These are phyloP conservation scores for Aphyosemion australe DNA, from an alignment of 2,113 vertebrate genomes.

Conservation along the genomic window DNA sequence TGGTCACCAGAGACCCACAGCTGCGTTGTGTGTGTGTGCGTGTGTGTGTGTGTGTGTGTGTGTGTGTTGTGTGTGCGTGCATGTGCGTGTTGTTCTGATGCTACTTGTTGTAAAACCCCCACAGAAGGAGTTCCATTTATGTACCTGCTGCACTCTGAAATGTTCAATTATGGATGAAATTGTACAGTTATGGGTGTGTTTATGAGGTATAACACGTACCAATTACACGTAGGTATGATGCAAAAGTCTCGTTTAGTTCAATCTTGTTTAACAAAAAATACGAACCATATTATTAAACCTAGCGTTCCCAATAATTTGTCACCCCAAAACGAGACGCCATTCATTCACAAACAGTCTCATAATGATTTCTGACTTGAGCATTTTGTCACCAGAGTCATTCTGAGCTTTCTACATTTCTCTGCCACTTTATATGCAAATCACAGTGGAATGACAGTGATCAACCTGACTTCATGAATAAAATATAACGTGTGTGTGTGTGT, in stretches of 20 bases:
- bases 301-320: slow-evolving; percentile 14
- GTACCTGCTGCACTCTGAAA: slow-evolving; percentile 8
- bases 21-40: background rate
- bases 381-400: slow-evolving; percentile 63
- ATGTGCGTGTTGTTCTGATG: background rate
- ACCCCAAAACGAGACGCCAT: slow-evolving; percentile 13
- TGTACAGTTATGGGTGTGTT: slow-evolving; percentile 9
- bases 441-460: slow-evolving; percentile 59
- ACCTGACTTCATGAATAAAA: slow-evolving; percentile 69
- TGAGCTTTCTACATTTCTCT: slow-evolving; percentile 39
- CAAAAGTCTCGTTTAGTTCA: slow-evolving; percentile 18
- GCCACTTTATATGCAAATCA: slow-evolving; percentile 78
- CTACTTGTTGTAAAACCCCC: slow-evolving; percentile 4
- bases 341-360: slow-evolving; percentile 40
- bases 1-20: background rate
- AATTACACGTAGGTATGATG: slow-evolving; percentile 5
- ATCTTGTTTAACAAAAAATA: slow-evolving; percentile 4
- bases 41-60: background rate
- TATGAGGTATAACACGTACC: background rate
- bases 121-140: background rate
- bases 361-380: slow-evolving; percentile 35
- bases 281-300: slow-evolving; percentile 9
- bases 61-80: background rate
- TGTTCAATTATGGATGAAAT: slow-evolving; percentile 39
- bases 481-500: slow-evolving; percentile 27